These are phyloP conservation scores for Cephalopachus bancanus DNA, from an alignment of 2,797 vertebrate genomes.

Conservation along the genomic window DNA sequence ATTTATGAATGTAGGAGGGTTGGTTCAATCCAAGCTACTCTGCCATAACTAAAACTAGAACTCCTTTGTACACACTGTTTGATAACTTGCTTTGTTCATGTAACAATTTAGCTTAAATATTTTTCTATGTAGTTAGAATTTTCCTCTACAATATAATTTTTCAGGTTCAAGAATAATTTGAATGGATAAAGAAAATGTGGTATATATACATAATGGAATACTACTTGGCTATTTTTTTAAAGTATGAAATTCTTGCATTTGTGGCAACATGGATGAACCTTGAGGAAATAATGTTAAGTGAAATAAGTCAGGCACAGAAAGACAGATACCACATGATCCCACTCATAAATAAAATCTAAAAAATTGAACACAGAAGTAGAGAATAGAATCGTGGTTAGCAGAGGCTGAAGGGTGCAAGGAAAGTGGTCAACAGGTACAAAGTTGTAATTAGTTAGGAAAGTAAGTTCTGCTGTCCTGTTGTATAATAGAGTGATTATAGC, in stretches of 20 bases:
- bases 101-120: constrained; percentile 5
- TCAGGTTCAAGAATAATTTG: constrained; percentile 27
- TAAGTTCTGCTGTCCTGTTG: not conserved
- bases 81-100: not conserved
- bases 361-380: not conserved
- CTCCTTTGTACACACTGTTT: not conserved
- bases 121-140: constrained; percentile 22
- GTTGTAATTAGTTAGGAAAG: not conserved
- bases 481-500: not conserved
- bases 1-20: not conserved
- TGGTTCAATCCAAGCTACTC: not conserved
- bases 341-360: not conserved
- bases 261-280: not conserved
- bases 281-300: not conserved
- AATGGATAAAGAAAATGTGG: not conserved
- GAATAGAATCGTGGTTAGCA: not conserved
- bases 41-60: constrained; percentile 47
- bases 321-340: not conserved
- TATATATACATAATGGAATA: not conserved
- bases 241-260: not conserved
- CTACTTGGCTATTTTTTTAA: not conserved
- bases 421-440: not conserved
- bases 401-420: not conserved
- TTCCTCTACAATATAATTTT: constrained; percentile 37
- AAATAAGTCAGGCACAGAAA: not conserved